Evolutionary conservation across 2,113 vertebrate species (phyloP).

Genomic region (Megalops atlanticus): DNA sequence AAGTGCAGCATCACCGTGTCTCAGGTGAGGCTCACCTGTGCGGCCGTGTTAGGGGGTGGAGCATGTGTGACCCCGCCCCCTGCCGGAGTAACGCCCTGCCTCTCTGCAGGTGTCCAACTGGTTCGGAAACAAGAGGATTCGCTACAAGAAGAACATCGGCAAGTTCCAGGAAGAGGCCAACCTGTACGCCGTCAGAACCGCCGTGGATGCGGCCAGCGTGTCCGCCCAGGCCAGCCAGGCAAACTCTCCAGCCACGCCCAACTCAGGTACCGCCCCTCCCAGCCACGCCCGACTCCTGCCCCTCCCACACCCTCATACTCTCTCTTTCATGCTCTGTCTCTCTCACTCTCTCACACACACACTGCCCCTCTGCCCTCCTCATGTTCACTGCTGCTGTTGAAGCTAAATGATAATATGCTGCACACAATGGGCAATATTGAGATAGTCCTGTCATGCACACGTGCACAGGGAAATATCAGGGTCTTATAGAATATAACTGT

Average conservation of each 20-base stretch:
- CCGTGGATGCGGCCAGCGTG: slow-evolving; percentile 76
- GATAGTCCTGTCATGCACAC: too few species aligned
- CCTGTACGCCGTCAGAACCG: slow-evolving; percentile 83
- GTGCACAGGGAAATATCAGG: too few species aligned
- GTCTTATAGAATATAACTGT: too few species aligned
- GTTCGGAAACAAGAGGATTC: slow-evolving; percentile 91
- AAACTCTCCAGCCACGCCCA: slow-evolving; percentile 80
- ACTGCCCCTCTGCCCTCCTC: too few species aligned
- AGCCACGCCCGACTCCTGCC: slow-evolving; percentile 77
- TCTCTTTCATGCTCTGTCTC: neutral
- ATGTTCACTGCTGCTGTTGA: too few species aligned
- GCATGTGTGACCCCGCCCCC: neutral
- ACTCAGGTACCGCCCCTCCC: slow-evolving; percentile 77
- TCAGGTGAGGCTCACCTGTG: slow-evolving; percentile 68
- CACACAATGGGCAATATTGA: too few species aligned
- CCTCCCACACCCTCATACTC: neutral
- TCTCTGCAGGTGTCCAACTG: slow-evolving; percentile 84
- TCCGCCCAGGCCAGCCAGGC: slow-evolving; percentile 80
- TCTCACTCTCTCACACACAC: neutral
- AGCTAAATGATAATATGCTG: too few species aligned
- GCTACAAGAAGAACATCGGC: slow-evolving; percentile 89
- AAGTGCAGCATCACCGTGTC: slow-evolving; percentile 86
- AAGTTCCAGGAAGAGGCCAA: slow-evolving; percentile 90
- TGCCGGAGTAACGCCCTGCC: neutral
- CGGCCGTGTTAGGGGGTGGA: too few species aligned